These are phyloP conservation scores for Sprattus sprattus DNA, from an alignment of 2,113 vertebrate species.

Conservation along the genomic window DNA sequence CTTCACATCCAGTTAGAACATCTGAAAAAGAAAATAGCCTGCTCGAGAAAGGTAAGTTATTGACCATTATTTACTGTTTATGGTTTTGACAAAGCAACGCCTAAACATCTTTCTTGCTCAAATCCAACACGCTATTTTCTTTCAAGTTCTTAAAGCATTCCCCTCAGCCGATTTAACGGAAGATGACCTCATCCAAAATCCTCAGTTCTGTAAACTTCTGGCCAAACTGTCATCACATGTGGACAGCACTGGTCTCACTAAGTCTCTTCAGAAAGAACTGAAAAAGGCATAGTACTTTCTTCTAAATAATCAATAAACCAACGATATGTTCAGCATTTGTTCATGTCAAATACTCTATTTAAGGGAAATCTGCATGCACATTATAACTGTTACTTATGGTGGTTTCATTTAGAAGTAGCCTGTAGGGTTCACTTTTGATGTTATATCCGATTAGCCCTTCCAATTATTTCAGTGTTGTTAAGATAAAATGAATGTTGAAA, in stretches of 20 bases:
- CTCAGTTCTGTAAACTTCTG: constrained; percentile 4
- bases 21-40: background rate
- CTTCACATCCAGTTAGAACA: background rate
- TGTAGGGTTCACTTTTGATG: background rate
- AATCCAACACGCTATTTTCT: background rate
- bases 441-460: background rate
- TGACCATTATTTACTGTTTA: background rate
- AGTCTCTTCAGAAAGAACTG: background rate
- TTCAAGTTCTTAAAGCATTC: background rate
- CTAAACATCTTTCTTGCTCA: background rate
- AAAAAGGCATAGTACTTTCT: background rate
- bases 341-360: background rate
- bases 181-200: constrained; percentile 1
- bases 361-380: too few relatives aligned
- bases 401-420: background rate
- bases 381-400: too few relatives aligned
- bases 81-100: background rate
- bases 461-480: background rate
- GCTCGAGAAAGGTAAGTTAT: background rate
- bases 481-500: background rate
- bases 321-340: background rate
- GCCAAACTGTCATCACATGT: background rate
- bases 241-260: background rate
- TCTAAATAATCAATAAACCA: background rate
- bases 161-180: background rate